Evolutionary conservation across 2,888 invertebrate genomes (phyloP).

Genomic region (Chymomyza caudatula): DNA sequence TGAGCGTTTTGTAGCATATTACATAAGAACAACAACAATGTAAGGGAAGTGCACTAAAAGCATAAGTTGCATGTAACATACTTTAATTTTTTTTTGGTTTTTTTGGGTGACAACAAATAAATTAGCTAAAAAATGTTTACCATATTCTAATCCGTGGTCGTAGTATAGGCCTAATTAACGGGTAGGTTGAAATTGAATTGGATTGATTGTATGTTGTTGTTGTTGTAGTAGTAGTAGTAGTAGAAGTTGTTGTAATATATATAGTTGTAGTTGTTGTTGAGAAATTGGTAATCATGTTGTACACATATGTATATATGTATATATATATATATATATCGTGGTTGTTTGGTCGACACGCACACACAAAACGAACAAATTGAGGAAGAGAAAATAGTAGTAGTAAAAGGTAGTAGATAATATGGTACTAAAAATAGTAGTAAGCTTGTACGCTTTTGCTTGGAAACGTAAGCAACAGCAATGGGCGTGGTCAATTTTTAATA

Average conservation of each 20-base stretch:
- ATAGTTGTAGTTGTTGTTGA: slow-evolving; percentile 19
- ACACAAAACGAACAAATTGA: slow-evolving; percentile 12
- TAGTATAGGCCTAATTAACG: slow-evolving; percentile 85
- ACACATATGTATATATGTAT: not conserved
- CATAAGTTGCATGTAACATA: not conserved
- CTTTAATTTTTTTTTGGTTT: slow-evolving; percentile 15
- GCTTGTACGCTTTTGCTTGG: not conserved
- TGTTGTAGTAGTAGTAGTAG: slow-evolving; percentile 20
- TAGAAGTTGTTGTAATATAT: slow-evolving; percentile 14
- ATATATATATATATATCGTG: slow-evolving; percentile 2
- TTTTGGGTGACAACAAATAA: slow-evolving; percentile 62
- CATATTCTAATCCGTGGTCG: slow-evolving; percentile 95
- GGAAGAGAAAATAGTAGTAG: slow-evolving; percentile 16
- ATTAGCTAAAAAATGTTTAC: slow-evolving; percentile 82
- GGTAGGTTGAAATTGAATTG: slow-evolving; percentile 33
- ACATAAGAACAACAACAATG: slow-evolving; percentile 2
- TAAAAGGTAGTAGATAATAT: not conserved
- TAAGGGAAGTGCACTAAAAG: slow-evolving; percentile 32
- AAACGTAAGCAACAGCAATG: too few relatives aligned
- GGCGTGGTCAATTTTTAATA: not conserved
- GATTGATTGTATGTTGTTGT: slow-evolving; percentile 29
- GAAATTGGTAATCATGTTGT: not conserved
- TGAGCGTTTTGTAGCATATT: not conserved
- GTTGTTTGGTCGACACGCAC: not conserved
- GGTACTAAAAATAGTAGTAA: not conserved